phyloP scores from a whole-genome alignment of 2,113 vertebrate genomes.

The Irena cyanogastra region DNA sequence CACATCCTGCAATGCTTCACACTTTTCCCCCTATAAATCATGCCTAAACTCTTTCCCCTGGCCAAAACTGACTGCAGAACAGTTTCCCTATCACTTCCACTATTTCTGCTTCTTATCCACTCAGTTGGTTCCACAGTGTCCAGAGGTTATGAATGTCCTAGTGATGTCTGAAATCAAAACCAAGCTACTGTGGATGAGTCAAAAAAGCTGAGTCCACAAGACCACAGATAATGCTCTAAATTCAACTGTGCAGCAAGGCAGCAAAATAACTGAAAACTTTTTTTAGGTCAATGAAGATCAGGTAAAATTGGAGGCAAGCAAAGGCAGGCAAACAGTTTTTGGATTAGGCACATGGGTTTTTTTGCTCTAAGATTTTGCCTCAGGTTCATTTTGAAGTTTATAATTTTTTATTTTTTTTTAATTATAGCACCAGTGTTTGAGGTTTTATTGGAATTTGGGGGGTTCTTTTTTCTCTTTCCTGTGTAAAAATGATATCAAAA shows the following conservation, averaged over 20 bases:
- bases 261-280: background rate
- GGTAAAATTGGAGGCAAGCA: slow-evolving; percentile 55
- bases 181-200: background rate
- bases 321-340: slow-evolving; percentile 52
- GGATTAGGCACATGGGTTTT: background rate
- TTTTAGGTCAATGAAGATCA: background rate
- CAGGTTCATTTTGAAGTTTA: slow-evolving; percentile 40
- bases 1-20: slow-evolving; percentile 1
- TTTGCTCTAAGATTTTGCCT: slow-evolving; percentile 20
- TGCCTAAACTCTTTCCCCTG: background rate
- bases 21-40: background rate
- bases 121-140: background rate
- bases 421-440: slow-evolving; percentile 21
- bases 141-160: background rate
- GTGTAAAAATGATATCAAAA: background rate
- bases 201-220: background rate
- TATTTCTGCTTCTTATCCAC: background rate
- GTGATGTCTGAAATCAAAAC: background rate
- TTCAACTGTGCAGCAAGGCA: background rate
- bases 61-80: background rate
- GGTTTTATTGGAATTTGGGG: slow-evolving; percentile 12
- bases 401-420: background rate
- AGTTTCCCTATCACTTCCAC: background rate
- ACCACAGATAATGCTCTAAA: background rate
- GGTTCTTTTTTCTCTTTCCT: background rate